Conservation (phyloP, 2,113 vertebrate species). For the Hemicordylus capensis region DNA sequence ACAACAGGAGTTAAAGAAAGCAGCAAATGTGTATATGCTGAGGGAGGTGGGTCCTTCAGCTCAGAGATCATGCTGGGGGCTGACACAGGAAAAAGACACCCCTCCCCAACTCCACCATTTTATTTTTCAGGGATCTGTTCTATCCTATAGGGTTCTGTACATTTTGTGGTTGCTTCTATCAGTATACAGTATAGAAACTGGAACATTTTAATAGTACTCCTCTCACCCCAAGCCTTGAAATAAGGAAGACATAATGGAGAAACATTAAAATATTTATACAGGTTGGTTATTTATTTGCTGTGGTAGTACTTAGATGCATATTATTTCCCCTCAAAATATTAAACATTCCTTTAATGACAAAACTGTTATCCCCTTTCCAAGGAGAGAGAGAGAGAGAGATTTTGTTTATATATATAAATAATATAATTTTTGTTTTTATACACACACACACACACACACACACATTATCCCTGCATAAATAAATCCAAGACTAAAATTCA, state of each 20-base stretch:
- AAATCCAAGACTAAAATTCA: neutral
- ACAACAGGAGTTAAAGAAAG: no score
- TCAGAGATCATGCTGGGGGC: neutral
- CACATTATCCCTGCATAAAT: neutral
- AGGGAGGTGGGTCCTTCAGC: neutral
- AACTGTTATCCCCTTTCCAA: fast-evolving
- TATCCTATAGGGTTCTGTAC: neutral
- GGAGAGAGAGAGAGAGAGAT: neutral
- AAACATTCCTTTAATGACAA: neutral
- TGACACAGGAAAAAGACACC: no score
- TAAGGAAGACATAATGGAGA: neutral
- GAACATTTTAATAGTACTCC: neutral
- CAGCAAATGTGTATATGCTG: neutral
- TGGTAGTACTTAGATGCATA: no score
- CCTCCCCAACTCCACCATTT: no score
- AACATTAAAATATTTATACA: neutral
- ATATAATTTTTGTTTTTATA: no score
- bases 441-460: no score
- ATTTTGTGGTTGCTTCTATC: neutral
- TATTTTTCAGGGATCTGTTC: neutral
- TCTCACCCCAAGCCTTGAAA: neutral
- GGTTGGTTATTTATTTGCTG: neutral
- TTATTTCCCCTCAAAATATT: neutral
- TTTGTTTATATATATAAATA: neutral
- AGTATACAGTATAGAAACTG: no score